These are phyloP conservation scores for Holacanthus passer DNA, from an alignment of 2,113 vertebrate genomes.

Conservation along the genomic window DNA sequence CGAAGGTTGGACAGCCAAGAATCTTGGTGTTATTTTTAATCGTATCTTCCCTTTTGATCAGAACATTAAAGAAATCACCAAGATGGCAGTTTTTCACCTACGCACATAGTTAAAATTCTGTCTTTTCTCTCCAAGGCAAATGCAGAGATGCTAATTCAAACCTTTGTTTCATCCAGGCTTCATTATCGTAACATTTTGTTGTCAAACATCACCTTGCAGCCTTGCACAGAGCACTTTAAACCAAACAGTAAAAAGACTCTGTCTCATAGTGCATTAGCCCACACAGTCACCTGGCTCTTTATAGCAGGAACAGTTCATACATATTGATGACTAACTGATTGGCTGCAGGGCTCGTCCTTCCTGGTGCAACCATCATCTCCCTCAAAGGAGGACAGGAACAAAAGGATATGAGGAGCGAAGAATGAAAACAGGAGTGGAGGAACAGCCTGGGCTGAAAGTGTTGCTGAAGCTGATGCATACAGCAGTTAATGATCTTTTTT, in stretches of 20 bases:
- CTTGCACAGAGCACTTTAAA: conserved; percentile 4
- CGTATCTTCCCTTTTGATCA: neutral
- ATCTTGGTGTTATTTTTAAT: neutral
- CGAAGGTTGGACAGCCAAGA: neutral
- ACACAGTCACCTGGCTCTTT: conserved; percentile 45
- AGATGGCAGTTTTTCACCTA: neutral
- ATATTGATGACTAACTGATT: conserved; percentile 69
- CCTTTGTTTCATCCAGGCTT: neutral
- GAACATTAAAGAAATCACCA: neutral
- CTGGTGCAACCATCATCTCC: conserved; percentile 21
- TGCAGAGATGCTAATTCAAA: neutral
- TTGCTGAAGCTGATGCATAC: conserved; percentile 9
- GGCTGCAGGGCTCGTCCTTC: conserved; percentile 57
- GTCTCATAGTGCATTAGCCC: conserved; percentile 31
- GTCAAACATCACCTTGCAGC: neutral
- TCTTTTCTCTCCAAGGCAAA: neutral
- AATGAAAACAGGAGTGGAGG: neutral
- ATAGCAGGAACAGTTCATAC: conserved; percentile 54
- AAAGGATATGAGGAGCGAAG: conserved; percentile 15
- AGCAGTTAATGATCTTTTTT: conserved; percentile 12
- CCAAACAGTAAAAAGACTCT: neutral
- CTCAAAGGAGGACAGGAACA: conserved; percentile 36
- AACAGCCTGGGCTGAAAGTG: conserved; percentile 30
- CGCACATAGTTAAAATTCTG: neutral
- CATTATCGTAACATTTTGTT: neutral